Evolutionary conservation across 2,888 invertebrate species (phyloP), one percentile per base, ranked within the genome.

Genomic region (Chalcosyrphus nemorum): DNA sequence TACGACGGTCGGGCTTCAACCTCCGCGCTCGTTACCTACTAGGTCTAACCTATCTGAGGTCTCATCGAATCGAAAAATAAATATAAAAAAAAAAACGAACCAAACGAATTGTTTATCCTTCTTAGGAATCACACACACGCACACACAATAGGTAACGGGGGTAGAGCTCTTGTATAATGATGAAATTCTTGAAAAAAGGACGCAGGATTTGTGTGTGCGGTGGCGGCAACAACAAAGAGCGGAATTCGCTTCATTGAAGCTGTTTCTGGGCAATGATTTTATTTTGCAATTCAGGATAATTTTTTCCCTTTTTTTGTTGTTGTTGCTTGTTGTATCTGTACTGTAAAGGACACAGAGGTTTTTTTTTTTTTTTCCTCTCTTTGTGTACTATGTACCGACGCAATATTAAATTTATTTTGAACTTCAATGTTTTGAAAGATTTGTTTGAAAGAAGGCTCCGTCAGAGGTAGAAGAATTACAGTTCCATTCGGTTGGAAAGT

Each of bases 101-200:
- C n/a, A n/a, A n/a, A 52, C 47, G 56, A 59, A 66, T 66, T 76
- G 76, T 76, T 76, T 68, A 50, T 82, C 77, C 77, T 72, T 77
- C 77, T 82, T 66, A 72, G 38, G 41, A 57, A 70, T 50, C 56
- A 47, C 29, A 57, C 17, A 71, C n/a, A n/a, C n/a, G n/a, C n/a
- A n/a, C n/a, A n/a, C n/a, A n/a, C n/a, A n/a, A n/a, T n/a, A n/a
- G n/a, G 17, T 15, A 11, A 57, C 29, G 17, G n/a, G 29, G 21
- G 43, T n/a, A 7, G 7, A 17, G 9, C 32, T 32, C 32, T 9
- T 11, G 7, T 38, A 54, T 57, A 29, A 50, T 50, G 78, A 68
- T 78, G 61, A 45, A 61, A 71, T 76, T 50, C 65, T 76, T 59
- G 21, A 45, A 82, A 77, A n/a, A 77, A 63, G 78, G 68, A 74